Evolutionary conservation across 2,113 vertebrate genomes (phyloP), one percentile per base, ranked within the genome.

Genomic region (Greenwoodochromis staneri): DNA sequence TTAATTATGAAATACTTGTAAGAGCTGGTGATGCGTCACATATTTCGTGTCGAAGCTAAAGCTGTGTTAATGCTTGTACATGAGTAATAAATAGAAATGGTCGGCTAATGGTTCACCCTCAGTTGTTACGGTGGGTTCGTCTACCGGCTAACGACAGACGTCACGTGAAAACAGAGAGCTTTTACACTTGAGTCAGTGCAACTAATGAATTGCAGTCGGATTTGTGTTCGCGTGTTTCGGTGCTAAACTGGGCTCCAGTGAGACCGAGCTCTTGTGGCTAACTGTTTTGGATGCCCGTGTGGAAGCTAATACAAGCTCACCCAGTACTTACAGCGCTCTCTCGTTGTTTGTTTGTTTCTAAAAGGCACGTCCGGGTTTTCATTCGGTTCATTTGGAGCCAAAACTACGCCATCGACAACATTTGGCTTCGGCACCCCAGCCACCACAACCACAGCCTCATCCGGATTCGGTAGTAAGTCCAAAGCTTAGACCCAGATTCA

Each of bases 381-480:
- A 81, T 97, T 97, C 81, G 97, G 96, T 89, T 96, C 95, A 81
- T 97, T 97, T 90, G 96, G 94, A 90, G 93, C 97, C 78, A 97
- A 97, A 93, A 97, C 97, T 53, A 96, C 97, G 34, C 95, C 96
- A 49, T 87, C 96, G 4, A 86, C 95, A 17, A 88, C 96, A 34
- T 97, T 97, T 96, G 96, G 97, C 59, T 97, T 97, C 85, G 96
- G 95, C 78, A 27, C 94, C 19, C 40, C 94, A 83, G 84, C 94
- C 31, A 89, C 97, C 51, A 95, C 94, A 53, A 95, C 88, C 88
- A 96, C 96, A 76, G 94, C 97, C 57, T 71, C 97, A 6, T 94
- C 97, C 17, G 97, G 96, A 93, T 97, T 97, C 88, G 96, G 96
- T 93, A 97, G 97, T 97, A 97, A 96, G 95, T 95, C 61, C 87